phyloP scores from a whole-genome alignment of 2,797 vertebrate genomes.

The Onychomys arenicola region DNA sequence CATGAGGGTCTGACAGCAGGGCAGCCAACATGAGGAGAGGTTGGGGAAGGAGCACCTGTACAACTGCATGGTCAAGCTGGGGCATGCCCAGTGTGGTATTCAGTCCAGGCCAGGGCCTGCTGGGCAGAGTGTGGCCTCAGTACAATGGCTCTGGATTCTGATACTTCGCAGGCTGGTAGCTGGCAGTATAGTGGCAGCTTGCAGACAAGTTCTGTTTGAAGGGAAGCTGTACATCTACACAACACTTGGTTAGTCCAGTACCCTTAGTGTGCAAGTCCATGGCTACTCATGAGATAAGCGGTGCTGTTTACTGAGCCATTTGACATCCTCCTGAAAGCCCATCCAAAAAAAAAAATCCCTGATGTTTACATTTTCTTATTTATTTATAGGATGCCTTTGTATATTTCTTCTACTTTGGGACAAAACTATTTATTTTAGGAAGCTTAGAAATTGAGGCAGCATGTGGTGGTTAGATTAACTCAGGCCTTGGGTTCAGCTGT shows the following conservation, averaged over 20 bases:
- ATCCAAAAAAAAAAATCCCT: not conserved
- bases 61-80: not conserved
- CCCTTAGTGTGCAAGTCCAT: not conserved
- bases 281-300: not conserved
- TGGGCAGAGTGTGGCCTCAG: not conserved
- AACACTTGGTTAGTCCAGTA: not conserved
- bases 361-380: not conserved
- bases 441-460: not conserved
- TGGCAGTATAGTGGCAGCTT: no score
- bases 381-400: not conserved
- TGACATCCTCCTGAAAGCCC: not conserved
- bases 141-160: not conserved
- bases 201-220: not conserved
- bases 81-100: not conserved
- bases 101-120: not conserved
- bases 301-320: not conserved
- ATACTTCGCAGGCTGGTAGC: not conserved
- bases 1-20: no score
- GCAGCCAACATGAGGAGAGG: not conserved
- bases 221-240: not conserved
- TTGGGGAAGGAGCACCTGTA: not conserved
- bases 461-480: not conserved
- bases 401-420: not conserved
- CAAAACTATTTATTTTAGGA: conserved; percentile 15
- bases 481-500: not conserved